phyloP scores from a whole-genome alignment of 92 coral and sea anemone genomes.

The Anthopleura xanthogrammica region DNA sequence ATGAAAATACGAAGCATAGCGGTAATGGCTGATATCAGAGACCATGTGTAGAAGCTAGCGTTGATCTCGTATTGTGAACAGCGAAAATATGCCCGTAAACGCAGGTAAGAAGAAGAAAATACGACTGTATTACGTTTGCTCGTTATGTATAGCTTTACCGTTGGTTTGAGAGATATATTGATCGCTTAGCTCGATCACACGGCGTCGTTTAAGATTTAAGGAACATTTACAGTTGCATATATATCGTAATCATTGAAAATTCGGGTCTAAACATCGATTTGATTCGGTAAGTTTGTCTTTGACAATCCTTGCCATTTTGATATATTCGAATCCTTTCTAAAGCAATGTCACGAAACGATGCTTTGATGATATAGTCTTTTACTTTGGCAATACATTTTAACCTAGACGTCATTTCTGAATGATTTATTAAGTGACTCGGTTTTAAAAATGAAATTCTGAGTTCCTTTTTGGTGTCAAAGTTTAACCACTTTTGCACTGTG shows the following conservation, averaged over 20 bases:
- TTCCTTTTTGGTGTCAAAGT: background rate
- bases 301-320: background rate
- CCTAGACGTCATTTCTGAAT: background rate
- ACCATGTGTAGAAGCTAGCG: background rate
- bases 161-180: background rate
- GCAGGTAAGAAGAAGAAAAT: background rate
- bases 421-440: background rate
- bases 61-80: background rate
- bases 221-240: background rate
- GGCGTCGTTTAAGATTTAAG: background rate
- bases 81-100: conserved; percentile 13
- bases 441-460: background rate
- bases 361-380: background rate
- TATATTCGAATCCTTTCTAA: background rate
- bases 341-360: background rate
- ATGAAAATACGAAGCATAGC: conserved; percentile 15
- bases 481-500: background rate
- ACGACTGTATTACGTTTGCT: background rate
- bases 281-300: background rate
- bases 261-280: background rate
- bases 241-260: background rate
- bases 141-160: background rate
- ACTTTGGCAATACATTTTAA: background rate
- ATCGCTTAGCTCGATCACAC: background rate
- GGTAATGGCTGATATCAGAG: conserved; percentile 14